Base-by-base conservation (phyloP, 2,113 vertebrate genomes). In the Elgaria multicarinata region DNA sequence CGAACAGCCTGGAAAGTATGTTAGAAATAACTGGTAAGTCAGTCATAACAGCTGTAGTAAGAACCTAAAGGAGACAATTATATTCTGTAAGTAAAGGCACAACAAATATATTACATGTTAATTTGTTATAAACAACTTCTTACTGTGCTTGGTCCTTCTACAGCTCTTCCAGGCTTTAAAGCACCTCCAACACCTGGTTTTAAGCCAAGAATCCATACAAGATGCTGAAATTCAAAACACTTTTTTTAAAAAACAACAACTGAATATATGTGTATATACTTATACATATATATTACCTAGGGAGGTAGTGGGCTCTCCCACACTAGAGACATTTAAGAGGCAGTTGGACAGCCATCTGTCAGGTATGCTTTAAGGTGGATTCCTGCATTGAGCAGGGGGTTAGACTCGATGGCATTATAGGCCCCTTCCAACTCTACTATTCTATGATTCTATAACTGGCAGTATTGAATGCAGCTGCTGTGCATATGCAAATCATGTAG, bases 21-120 rank as follows among this genome's bases (percentile, higher is more conserved):
- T 98, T 99, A 94, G 99, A 98, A 96, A 99, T 99, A 93, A 99
- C 97, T 12, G 99, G 99, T 83, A 99, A 97, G 95, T 99, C 99
- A 64, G 99, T 99, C 99, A 99, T 99, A 95, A 99, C 99, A 16
- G 99, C 99, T 82, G 99, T 99, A 88, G 99, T 99, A 88, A 99
- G 96, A 96, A 99, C 99, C 99, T 99, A 96, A 58, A 89, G 93
- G 64, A 95, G 78, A 83, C 31, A 94, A 84, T 91, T 8, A 2
- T 0, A 6, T 80, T 88, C 14, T 39, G 42, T 79, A 87, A 77
- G 86, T 89, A 92, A 1, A 90, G 78, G 62, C 85, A 69, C 66
- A 67, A 90, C 46, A 36, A 93, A 91, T 89, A 92, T 58, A 88
- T 10, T 13, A 8, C 2, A 14, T 71, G 82, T 83, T 55, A 13